Evolutionary conservation across 64 coral and sea anemone genomes (phyloP), one percentile per base, ranked within the genome.

Genomic region (Astreopora myriophthalma): DNA sequence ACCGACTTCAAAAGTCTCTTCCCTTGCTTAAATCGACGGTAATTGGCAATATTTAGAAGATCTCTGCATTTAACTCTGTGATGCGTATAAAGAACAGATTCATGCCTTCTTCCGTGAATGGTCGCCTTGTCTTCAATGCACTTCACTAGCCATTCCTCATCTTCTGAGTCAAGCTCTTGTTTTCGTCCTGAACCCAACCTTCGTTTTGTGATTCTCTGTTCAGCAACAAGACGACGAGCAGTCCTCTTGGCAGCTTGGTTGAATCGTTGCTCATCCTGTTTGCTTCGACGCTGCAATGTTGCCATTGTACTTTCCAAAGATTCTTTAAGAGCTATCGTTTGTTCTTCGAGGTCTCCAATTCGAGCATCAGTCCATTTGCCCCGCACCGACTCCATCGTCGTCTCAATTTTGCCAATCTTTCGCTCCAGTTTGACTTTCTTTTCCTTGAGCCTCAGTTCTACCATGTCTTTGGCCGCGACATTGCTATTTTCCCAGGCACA

Each of bases 361-460:
- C 72, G 72, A 40, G 73, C 87, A 44, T 89, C 63, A 36, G 85
- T 74, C 69, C 85, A 87, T 73, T 87, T 87, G 67, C 85, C 85
- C 40, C 85, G 69, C 69, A 87, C 68, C 42, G 51, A 57, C 85
- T 87, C 85, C 67, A 87, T 33, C 6, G 85, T 87, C 85, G 73
- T 87, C 85, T 87, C 69, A 73, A 73, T 87, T 58, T 87, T 68
- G 85, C 85, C 24, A 90, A 80, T 90, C 26, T 81, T 80, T 80
- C 36, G 36, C 88, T 80, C 88, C 36, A 80, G 88, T 90, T 80
- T 90, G 31, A 36, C 62, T 71, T 84, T 84, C 75, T 92, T 92
- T 73, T 92, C 89, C 68, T 92, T 85, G 79, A 39, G 69, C 69
- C 89, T 92, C 75, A 85, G 79, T 85, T 92, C 35, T 85, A 92